Percentiles rank a stretch among this genome's conserved stretches.
phyloP scores from a whole-genome alignment of 30 jellyfish, hydroid and myxozoan genomes.

The Chironex yamaguchii region DNA sequence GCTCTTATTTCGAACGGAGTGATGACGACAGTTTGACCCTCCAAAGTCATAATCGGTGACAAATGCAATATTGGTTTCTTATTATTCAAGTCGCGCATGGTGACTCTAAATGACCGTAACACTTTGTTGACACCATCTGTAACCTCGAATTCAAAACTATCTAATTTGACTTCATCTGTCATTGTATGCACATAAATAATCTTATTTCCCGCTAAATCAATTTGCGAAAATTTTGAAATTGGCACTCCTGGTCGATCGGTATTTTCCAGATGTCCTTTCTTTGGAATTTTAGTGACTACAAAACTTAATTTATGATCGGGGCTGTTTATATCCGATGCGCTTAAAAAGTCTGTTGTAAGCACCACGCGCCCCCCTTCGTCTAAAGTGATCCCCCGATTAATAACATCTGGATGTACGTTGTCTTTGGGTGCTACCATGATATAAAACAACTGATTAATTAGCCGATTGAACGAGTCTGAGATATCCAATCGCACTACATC shows the following conservation, averaged over 20 bases:
- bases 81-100: slow-evolving; percentile 79
- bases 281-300: slow-evolving; percentile 85
- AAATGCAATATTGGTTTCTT: slow-evolving; percentile 75
- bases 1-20: slow-evolving; percentile 95
- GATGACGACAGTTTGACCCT: slow-evolving; percentile 70
- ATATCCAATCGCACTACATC: slow-evolving; percentile 91
- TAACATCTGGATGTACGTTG: slow-evolving; percentile 89
- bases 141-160: slow-evolving; percentile 93
- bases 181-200: slow-evolving; percentile 89
- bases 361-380: slow-evolving; percentile 82
- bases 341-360: slow-evolving; percentile 90
- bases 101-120: slow-evolving; percentile 88
- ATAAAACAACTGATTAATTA: slow-evolving; percentile 88
- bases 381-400: slow-evolving; percentile 81
- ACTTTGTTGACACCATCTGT: slow-evolving; percentile 91
- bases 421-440: slow-evolving; percentile 88
- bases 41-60: slow-evolving; percentile 72
- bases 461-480: slow-evolving; percentile 93
- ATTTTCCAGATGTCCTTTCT: slow-evolving; percentile 84
- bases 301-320: slow-evolving; percentile 81
- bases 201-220: slow-evolving; percentile 90
- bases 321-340: slow-evolving; percentile 96
- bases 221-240: slow-evolving; percentile 85
- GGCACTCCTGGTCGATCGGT: slow-evolving; percentile 91
- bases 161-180: slow-evolving; percentile 86